A percentile compares a stretch with the other conserved stretches of the same genome.
These are phyloP conservation scores for Pangasius mekongensis DNA, from an alignment of 2,797 vertebrate species.

Conservation along the genomic window DNA sequence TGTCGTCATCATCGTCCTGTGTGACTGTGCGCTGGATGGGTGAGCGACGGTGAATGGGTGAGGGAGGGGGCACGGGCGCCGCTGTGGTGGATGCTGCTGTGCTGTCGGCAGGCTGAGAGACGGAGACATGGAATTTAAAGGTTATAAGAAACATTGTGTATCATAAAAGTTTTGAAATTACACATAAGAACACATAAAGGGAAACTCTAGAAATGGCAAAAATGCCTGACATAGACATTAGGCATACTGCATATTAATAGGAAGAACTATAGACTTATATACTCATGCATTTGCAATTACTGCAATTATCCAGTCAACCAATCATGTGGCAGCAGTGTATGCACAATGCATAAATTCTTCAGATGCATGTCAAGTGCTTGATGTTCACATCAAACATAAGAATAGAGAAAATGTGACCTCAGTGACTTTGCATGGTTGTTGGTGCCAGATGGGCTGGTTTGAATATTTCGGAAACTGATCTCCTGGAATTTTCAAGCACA, in stretches of 20 bases:
- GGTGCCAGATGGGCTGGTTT: not conserved
- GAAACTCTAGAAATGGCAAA: not conserved
- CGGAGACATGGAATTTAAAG: not conserved
- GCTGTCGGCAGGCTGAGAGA: constrained; percentile 42
- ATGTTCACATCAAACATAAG: not conserved
- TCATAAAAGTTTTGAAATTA: not conserved
- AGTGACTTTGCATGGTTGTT: not conserved
- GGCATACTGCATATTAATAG: not conserved
- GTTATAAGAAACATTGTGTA: not conserved
- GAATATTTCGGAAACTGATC: not conserved
- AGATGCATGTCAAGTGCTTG: not conserved
- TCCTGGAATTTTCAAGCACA: not conserved
- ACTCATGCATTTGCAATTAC: not conserved
- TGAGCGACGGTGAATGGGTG: constrained; percentile 71
- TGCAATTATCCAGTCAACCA: not conserved
- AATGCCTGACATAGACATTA: not conserved
- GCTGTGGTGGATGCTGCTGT: constrained; percentile 38
- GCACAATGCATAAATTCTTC: not conserved
- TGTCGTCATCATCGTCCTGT: constrained; percentile 5
- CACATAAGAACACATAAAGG: not conserved
- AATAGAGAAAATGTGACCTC: not conserved
- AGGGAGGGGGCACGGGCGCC: constrained; percentile 66
- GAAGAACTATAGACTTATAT: not conserved
- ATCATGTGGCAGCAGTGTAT: not conserved
- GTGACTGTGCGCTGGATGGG: constrained; percentile 52